Conservation (phyloP, 2,888 invertebrate species). For the Tricholauxania praeusta region DNA sequence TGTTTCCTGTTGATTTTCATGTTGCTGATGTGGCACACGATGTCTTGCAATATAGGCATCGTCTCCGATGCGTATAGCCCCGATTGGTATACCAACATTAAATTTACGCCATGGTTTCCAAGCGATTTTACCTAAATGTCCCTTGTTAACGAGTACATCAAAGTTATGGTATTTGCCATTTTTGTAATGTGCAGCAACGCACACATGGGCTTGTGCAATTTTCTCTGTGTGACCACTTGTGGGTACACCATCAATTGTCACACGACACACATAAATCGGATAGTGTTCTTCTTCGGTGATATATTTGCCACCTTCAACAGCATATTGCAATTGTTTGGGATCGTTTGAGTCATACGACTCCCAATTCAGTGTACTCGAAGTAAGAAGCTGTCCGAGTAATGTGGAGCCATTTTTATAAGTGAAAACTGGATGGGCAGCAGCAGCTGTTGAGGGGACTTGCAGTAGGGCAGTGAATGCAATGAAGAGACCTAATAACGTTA, state of each 20-base stretch:
- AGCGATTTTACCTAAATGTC: constrained; percentile 79
- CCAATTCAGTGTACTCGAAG: constrained; percentile 86
- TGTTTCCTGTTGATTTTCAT: constrained; percentile 44
- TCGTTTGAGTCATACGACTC: constrained; percentile 70
- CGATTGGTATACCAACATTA: constrained; percentile 73
- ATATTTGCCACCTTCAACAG: constrained; percentile 75
- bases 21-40: constrained; percentile 48
- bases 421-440: constrained; percentile 59
- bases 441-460: constrained; percentile 46
- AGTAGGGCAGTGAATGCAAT: constrained; percentile 38
- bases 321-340: constrained; percentile 72
- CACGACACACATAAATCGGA: constrained; percentile 80
- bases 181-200: constrained; percentile 75
- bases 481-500: background rate
- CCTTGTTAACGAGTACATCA: constrained; percentile 82
- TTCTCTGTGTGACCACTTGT: constrained; percentile 74
- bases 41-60: constrained; percentile 69
- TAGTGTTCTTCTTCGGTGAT: constrained; percentile 65
- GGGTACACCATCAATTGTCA: constrained; percentile 78
- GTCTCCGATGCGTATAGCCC: constrained; percentile 72
- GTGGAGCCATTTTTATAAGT: constrained; percentile 63
- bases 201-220: constrained; percentile 71
- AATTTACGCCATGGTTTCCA: constrained; percentile 85
- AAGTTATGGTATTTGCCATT: constrained; percentile 73
- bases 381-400: constrained; percentile 75